Evolutionary conservation across 2,113 vertebrate genomes (phyloP), one percentile per base, ranked within the genome.

Genomic region (Bubo scandiacus): DNA sequence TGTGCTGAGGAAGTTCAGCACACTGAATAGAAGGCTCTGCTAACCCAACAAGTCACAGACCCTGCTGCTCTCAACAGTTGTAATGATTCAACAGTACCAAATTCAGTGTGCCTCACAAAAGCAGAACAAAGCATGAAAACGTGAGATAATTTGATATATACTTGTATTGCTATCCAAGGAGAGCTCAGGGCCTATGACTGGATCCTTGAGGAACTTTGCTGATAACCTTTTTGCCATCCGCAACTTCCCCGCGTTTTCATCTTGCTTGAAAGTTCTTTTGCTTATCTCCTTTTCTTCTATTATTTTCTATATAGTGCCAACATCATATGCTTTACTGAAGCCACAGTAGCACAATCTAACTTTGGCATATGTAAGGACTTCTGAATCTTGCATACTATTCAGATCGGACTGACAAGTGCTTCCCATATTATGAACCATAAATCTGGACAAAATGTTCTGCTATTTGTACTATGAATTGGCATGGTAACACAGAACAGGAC

Each of bases 381-480:
- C 58, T 45, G 77, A 81, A 43, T 30, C 25, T 49, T 52, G 23
- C 27, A 42, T 66, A 6, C 40, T 61, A 29, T 47, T 91, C 72
- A 49, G 40, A 62, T 29, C 3, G 5, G 74, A 73, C 15, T 65
- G 63, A 45, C 34, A 42, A 34, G 19, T 55, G 36, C 29, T 92
- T 78, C 80, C n/a, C 27, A 3, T 30, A 49, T 38, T 72, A 75
- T 18, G 52, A 87, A 81, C 66, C 34, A 29, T 22, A 72, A 27
- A 40, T 12, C 40, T 38, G 93, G 71, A 96, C 96, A 90, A 91
- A 96, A 91, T 90, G 94, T 97, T 93, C 94, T 91, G n/a, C 52
- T 84, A 7, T 25, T 51, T 63, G 19, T 90, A 43, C 67, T 61
- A 26, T 4, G 62, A 79, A 91, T 79, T 52, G 45, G 68, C 91